phyloP scores from a whole-genome alignment of 2,888 invertebrate genomes.

The Pristionchus exspectatus region DNA sequence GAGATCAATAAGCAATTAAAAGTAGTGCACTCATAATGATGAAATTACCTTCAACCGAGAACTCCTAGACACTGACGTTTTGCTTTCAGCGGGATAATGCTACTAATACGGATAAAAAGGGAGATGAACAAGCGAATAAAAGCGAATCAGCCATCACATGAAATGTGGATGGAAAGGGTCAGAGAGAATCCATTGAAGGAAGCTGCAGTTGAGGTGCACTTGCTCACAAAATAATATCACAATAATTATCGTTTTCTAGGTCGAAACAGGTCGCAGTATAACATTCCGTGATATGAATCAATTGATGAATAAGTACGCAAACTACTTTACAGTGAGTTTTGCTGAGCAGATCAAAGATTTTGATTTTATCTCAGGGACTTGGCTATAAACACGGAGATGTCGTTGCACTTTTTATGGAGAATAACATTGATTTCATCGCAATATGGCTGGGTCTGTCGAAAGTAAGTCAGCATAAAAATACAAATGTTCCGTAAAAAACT shows the following conservation, averaged over 20 bases:
- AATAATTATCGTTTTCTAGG: slow-evolving; percentile 47
- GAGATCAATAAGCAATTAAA: too few species aligned
- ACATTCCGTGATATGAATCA: slow-evolving; percentile 73
- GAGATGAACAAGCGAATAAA: too few species aligned
- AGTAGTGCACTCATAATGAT: too few species aligned
- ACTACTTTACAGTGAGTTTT: slow-evolving; percentile 70
- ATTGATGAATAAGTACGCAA: slow-evolving; percentile 74
- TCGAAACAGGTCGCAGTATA: slow-evolving; percentile 71
- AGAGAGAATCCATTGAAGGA: not conserved
- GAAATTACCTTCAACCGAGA: too few species aligned
- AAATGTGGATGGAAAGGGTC: not conserved
- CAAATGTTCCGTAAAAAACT: not conserved
- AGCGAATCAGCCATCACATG: not conserved
- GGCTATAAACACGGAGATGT: slow-evolving; percentile 86
- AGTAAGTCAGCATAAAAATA: slow-evolving; percentile 72
- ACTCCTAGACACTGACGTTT: too few species aligned
- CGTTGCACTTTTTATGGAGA: slow-evolving; percentile 92
- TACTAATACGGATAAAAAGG: too few species aligned
- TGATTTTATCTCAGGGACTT: slow-evolving; percentile 60
- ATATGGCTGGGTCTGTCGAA: slow-evolving; percentile 95
- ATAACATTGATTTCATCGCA: slow-evolving; percentile 92
- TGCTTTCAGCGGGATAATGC: too few species aligned
- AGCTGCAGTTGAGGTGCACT: not conserved
- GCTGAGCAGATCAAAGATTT: too few species aligned
- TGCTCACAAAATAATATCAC: too few species aligned